A percentile compares a stretch with the other conserved stretches of the same genome.
Evolutionary conservation across 2,888 invertebrate genomes (phyloP).

Genomic region (Slavum lentiscoides): DNA sequence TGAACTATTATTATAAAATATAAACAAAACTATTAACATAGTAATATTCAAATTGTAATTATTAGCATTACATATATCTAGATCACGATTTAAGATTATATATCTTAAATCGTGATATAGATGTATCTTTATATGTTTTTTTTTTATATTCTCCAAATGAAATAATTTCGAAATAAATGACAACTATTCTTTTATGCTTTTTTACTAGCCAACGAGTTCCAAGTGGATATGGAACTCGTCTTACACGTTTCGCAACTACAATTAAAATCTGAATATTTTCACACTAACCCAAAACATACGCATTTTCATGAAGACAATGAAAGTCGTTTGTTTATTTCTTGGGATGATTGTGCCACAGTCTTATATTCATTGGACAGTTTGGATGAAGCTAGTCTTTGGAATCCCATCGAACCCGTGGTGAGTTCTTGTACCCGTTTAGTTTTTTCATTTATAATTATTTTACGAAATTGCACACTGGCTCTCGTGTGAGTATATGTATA

Average conservation of each 20-base stretch:
- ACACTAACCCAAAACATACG: slow-evolving; percentile 17
- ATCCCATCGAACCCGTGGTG: slow-evolving; percentile 21
- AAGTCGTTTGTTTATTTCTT: slow-evolving; percentile 18
- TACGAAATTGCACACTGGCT: too few relatives aligned
- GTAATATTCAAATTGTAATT: too few relatives aligned
- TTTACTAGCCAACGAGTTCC: not conserved
- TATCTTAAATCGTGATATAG: too few relatives aligned
- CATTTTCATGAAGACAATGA: slow-evolving; percentile 20
- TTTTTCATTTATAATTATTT: not conserved
- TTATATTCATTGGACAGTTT: slow-evolving; percentile 7
- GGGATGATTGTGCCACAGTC: slow-evolving; percentile 23
- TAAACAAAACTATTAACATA: too few relatives aligned
- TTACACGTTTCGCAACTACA: slow-evolving; percentile 21
- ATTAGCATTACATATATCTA: too few relatives aligned
- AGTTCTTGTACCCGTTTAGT: not conserved
- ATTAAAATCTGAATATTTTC: slow-evolving; percentile 36
- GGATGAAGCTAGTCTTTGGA: slow-evolving; percentile 24
- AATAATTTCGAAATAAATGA: too few relatives aligned
- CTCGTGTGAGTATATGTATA: too few relatives aligned
- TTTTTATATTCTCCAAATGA: too few relatives aligned
- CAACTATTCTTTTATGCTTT: too few relatives aligned
- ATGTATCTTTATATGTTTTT: too few relatives aligned
- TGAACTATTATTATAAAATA: too few relatives aligned
- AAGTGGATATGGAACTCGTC: slow-evolving; percentile 10
- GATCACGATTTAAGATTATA: too few relatives aligned